Evolutionary conservation across 2,113 vertebrate species (phyloP), one percentile per base, ranked within the genome.

Genomic region (Tetrax tetrax): DNA sequence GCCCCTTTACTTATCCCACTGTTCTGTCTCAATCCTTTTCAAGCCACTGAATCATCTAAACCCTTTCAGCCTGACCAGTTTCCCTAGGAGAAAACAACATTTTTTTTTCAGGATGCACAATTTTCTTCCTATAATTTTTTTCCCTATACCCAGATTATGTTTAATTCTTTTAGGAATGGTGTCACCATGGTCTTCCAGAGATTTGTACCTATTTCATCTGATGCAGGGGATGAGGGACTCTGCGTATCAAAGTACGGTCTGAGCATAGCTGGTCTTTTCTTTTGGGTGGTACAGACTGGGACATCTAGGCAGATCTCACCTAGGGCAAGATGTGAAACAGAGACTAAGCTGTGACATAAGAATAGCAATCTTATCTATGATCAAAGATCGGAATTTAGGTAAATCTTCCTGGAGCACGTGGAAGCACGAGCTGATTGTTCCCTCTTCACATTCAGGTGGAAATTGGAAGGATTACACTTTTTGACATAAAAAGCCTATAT

Each of bases 401-500:
- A 57, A 85, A 77, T 12, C 33, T 43, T 95, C 33, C 81, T 43
- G 57, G n/a, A 79, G 38, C 20, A 31, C 14, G 19, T 68, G 63
- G 27, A 83, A 86, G 21, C 20, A 22, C 28, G 31, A 47, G 29
- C 10, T 68, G 74, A 79, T 41, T 48, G 53, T 37, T 82, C 48
- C 22, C 74, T 72, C 53, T 56, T 83, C 78, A n/a, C 53, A 65
- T 61, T 51, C 33, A 51, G 38, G 22, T 54, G 79, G 45, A 85
- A 94, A 69, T 45, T 47, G 48, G 50, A 88, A 86, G n/a, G 68
- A 89, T 75, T 92, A 60, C 29, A 51, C 25, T 94, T 79, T 61
- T 33, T 89, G 56, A 86, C 43, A 66, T 41, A 14, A 48, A 83
- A 31, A 18, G 79, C 18, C 76, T 69, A 21, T 13, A 18, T 59